Evolutionary conservation across 2,797 vertebrate species (phyloP), one percentile per base, ranked within the genome.

Genomic region (Melanotaenia parkinsoni): DNA sequence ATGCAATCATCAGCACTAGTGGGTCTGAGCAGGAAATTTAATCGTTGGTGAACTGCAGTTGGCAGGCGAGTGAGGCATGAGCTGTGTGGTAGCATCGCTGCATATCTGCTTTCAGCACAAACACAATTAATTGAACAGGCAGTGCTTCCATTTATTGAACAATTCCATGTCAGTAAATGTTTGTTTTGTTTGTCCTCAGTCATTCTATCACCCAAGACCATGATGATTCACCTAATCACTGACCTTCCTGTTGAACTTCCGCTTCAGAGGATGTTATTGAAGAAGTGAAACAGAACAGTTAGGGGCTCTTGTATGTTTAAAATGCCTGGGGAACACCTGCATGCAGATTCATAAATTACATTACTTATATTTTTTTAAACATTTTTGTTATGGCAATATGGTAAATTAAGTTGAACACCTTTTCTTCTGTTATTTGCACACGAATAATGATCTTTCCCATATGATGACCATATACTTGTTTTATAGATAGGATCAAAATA

Each of bases 21-120:
- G 28, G 0, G 64, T 58, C 22, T 24, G 3, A 81, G 79, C 83
- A 83, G 86, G 80, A 91, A 87, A 67, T 82, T 68, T 53, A 68
- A 50, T 86, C 83, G 84, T 51, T 28, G 33, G 32, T 54, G 47
- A 58, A 40, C 32, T 70, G 65, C 45, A 54, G 28, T 66, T 79
- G 69, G 59, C 58, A 57, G 38, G 11, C 37, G n/a, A 60, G 68
- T 3, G 0, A 43, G 40, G 43, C 37, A 56, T 3, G 2, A 32
- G 56, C 22, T 58, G 26, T n/a, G 22, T 54, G 47, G 60, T 0
- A 12, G n/a, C 47, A 50, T 75, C 20, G 33, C 62, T 0, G 18
- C 45, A 11, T 2, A 16, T 66, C 57, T 81, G 62, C 68, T 85
- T 50, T 75, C 40, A 68, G 14, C 5, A 37, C 22, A 77, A 65